Conservation (phyloP, 2,797 vertebrate species). For the Spatula versicolor region DNA sequence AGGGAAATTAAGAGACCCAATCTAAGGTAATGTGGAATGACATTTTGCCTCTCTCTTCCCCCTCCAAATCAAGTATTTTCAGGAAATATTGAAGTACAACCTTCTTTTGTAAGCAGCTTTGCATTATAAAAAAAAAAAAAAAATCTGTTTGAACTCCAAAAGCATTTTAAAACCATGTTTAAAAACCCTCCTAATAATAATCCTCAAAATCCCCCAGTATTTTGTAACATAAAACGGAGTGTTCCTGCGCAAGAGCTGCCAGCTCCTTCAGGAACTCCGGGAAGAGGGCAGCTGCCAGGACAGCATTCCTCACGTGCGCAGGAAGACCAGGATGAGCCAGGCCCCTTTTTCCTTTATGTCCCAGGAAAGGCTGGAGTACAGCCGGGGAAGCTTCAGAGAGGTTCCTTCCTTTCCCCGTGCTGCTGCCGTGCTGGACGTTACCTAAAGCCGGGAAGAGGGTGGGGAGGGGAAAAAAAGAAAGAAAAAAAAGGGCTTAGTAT, state of each 20-base stretch:
- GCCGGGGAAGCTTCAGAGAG: conserved; percentile 70
- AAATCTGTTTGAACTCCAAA: conserved; percentile 51
- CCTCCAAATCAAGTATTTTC: conserved; percentile 79
- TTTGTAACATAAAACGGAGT: conserved; percentile 91
- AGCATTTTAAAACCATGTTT: conserved; percentile 7
- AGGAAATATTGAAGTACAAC: conserved; percentile 75
- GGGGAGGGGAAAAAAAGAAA: neutral
- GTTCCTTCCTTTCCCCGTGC: conserved; percentile 56
- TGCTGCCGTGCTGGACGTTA: conserved; percentile 56
- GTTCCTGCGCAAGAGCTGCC: conserved; percentile 95
- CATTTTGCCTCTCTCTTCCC: conserved; percentile 36
- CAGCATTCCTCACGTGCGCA: conserved; percentile 83
- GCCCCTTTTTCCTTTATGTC: conserved; percentile 75
- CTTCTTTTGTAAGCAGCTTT: conserved; percentile 73
- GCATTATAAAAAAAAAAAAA: conserved; percentile 57
- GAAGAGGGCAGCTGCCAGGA: conserved; percentile 92
- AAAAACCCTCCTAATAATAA: conserved; percentile 59
- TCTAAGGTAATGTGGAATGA: conserved; percentile 13
- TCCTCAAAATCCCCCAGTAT: conserved; percentile 85
- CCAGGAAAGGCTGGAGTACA: conserved; percentile 76
- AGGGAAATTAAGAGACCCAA: conserved; percentile 45
- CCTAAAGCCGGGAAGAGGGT: conserved; percentile 73
- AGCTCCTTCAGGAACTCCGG: conserved; percentile 98
- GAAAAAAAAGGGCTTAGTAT: neutral
- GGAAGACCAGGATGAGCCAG: conserved; percentile 83